phyloP scores from a whole-genome alignment of 2,888 invertebrate genomes.

The Nomada hirtipes region DNA sequence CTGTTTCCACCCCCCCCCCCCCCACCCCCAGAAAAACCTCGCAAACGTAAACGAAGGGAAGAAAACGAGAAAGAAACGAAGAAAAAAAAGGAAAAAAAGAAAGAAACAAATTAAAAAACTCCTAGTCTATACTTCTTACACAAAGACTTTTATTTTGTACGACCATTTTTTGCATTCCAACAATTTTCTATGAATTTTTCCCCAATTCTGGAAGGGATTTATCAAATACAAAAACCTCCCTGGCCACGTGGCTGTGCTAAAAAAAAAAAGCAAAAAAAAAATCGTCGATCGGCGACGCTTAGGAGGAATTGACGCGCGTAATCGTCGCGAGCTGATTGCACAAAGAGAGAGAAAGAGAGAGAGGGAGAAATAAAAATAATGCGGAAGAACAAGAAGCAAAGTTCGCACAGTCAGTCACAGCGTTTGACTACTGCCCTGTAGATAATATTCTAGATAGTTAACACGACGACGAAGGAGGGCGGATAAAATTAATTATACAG shows the following conservation, averaged over 20 bases:
- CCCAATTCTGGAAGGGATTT: neutral
- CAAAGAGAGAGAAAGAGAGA: slow-evolving; percentile 29
- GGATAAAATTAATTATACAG: slow-evolving; percentile 62
- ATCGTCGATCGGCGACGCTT: slow-evolving; percentile 33
- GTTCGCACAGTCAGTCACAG: slow-evolving; percentile 75
- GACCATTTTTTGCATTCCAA: slow-evolving; percentile 7
- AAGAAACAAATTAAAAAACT: slow-evolving; percentile 4
- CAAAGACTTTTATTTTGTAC: slow-evolving; percentile 13
- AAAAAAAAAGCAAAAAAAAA: neutral
- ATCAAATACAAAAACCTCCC: slow-evolving; percentile 10
- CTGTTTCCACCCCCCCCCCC: slow-evolving; percentile 13
- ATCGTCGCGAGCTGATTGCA: slow-evolving; percentile 58
- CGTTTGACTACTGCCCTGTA: slow-evolving; percentile 79
- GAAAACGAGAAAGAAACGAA: neutral
- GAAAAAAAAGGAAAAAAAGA: neutral
- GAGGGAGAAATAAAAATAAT: neutral
- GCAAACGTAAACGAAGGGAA: neutral
- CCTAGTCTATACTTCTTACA: neutral
- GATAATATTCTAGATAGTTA: slow-evolving; percentile 76
- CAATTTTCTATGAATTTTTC: neutral
- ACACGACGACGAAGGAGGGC: slow-evolving; percentile 63
- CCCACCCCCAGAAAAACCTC: neutral
- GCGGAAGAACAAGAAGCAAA: slow-evolving; percentile 7
- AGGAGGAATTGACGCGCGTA: neutral
- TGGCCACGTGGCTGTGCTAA: slow-evolving; percentile 38